Base-by-base conservation (phyloP, 2,888 invertebrate species). In the Agonopterix alstromeriana region DNA sequence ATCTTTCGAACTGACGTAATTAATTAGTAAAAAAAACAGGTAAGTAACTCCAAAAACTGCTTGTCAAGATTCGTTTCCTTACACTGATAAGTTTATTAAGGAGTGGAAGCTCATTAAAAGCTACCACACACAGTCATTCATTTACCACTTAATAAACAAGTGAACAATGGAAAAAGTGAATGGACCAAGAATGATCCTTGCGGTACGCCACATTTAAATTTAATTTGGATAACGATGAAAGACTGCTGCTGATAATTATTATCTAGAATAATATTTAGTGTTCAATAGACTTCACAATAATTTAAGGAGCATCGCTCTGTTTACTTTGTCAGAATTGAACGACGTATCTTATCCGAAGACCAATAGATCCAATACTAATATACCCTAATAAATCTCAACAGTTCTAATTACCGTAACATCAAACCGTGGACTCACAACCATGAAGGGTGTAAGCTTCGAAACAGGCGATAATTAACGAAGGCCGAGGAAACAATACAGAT, bases 381-480 rank as follows among this genome's bases (percentile, higher is more conserved):
- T 27, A 27, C 7, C 27, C 3, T 27, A 27, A 27, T 27, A 27
- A 27, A 27, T 27, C 5, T 27, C 27, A 27, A 27, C 27, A 27
- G 2, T 27, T 27, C 5, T 27, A 27, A 43, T 35, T 35, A 35
- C 11, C 10, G 27, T 43, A 14, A 42, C 69, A 27, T 27, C 27
- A 27, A 27, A 27, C 27, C 27, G 27, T 7, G 3, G 27, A 5
- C 27, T 27, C 27, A 27, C 27, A 5, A 38, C 62, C 53, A 60
- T 61, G 70, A 67, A 70, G 70, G 70, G 70, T 68, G 38, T 61
- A 41, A 51, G 48, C 43, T 42, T 75, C 64, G 76, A 77, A 27
- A 27, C 77, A 78, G 74, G 27, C 60, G 63, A 61, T 70, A 72
- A 73, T 73, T 72, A 72, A 66, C 63, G 67, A 72, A 77, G 78